Evolutionary conservation across 2,113 vertebrate species (phyloP).

Genomic region (Xenopus laevis): DNA sequence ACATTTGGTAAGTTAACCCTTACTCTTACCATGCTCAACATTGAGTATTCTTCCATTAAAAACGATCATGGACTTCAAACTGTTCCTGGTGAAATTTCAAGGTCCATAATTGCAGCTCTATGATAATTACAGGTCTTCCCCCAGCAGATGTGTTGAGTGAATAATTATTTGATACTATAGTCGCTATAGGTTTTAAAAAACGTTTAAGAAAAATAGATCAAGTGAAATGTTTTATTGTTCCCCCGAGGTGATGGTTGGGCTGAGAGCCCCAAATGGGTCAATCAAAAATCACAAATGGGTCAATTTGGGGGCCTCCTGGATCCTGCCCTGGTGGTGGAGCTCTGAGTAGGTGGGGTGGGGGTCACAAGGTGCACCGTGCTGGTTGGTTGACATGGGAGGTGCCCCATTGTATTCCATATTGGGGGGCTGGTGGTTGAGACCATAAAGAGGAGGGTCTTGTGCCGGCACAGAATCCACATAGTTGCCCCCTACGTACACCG

Average conservation of each 20-base stretch:
- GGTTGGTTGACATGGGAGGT: slow-evolving; percentile 74
- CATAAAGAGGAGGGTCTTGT: slow-evolving; percentile 87
- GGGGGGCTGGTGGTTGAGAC: slow-evolving; percentile 88
- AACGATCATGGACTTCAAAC: neutral
- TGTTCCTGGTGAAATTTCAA: neutral
- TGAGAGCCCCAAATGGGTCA: slow-evolving; percentile 55
- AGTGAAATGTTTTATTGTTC: slow-evolving; percentile 42
- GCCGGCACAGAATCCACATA: slow-evolving; percentile 88
- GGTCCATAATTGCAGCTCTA: neutral
- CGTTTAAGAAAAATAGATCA: slow-evolving; percentile 11
- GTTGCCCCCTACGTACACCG: slow-evolving; percentile 86
- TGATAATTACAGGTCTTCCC: slow-evolving; percentile 2
- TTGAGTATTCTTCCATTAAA: no score
- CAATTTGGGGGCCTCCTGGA: slow-evolving; percentile 98
- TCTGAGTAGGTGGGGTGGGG: slow-evolving; percentile 86
- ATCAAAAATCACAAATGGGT: slow-evolving; percentile 92
- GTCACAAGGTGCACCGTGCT: slow-evolving; percentile 91
- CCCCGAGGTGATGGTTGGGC: slow-evolving; percentile 27
- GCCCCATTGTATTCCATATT: slow-evolving; percentile 91
- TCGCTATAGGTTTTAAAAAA: slow-evolving; percentile 11
- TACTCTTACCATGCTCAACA: no score
- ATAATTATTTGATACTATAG: slow-evolving; percentile 7
- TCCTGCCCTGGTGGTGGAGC: slow-evolving; percentile 98
- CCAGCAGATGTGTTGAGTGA: neutral
- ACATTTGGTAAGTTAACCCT: no score